Base-by-base conservation (phyloP, 2,797 vertebrate genomes). In the Pteropus rufus region DNA sequence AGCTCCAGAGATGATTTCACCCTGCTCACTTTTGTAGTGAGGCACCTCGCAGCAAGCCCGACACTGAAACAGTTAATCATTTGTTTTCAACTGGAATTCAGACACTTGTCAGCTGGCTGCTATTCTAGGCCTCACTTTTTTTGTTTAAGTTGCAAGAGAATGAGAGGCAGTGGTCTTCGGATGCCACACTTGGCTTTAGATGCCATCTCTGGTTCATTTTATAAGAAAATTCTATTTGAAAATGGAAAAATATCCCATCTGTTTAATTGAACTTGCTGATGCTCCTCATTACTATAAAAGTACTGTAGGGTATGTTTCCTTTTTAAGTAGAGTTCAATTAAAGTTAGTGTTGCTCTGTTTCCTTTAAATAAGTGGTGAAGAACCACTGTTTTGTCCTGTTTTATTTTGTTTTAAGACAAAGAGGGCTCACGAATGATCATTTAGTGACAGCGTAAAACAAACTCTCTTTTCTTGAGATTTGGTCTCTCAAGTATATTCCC, bases 391-490 rank as follows among this genome's bases (percentile, higher is more conserved):
- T 73, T 89, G 56, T 64, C 60, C n/a, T 39, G 39, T 34, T 94
- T 90, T 84, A 52, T 69, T 76, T 93, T 86, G n/a, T 64, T 89
- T 91, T 56, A 41, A 83, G 21, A 12, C 2, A 18, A 54, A n/a
- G 10, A 69, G 29, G 39, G 41, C 18, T 18, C 39, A n/a, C 19
- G 39, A 81, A 89, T 11, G 58, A 77, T 16, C 41, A 77, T 46
- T 96, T 36, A 82, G 58, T 86, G 44, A 91, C 14, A 89, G 34
- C 24, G 46, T 77, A 36, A 83, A 83, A 91, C 36, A 84, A 94
- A 89, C 70, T 83, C 26, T 39, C 12, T 83, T 73, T 94, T 84
- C 60, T 82, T 67, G 36, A 96, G 77, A 64, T 91, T 29, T 85
- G 52, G n/a, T 84, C 77, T 87, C 81, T 69, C 11, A 83, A 75